Base-by-base conservation (phyloP, 2,797 vertebrate genomes). In the Tragelaphus eurycerus region DNA sequence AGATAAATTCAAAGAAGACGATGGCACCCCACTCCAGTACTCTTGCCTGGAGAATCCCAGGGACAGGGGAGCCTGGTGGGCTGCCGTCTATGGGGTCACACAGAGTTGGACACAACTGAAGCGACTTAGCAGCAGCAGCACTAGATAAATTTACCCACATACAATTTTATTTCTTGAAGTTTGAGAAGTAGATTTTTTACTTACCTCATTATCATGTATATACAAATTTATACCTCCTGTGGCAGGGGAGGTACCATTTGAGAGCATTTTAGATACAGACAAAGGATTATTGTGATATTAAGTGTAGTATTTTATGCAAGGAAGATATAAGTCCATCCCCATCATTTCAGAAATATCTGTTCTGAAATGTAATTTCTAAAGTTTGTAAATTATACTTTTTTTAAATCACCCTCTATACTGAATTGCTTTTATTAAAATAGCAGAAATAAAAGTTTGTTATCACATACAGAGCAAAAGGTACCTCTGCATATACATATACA, bases 111-210 rank as follows among this genome's bases (percentile, higher is more conserved):
- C 46, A 48, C 46, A 10, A 48, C 46, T 48, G 46, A 48, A 48
- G 46, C 10, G 10, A 11, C 10, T 11, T 48, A 11, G 46, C 46
- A 48, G 46, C 46, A 48, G 46, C 10, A 48, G 46, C 46, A 92
- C 31, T 83, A 97, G 95, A 94, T 78, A 79, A 79, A 71, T 96
- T 98, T 97, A 14, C 0, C 62, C 96, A 67, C 46, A 78, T 4
- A 95, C 1, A 4, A 79, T 43, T 81, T 31, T 17, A 17, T 91
- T 12, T 50, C n/a, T 83, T 38, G 19, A 90, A 64, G 23, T 64
- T 59, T 88, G n/a, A 59, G 59, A 87, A 93, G 89, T 29, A 92
- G 48, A 55, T 43, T 86, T 43, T 86, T 96, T 97, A 55, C 8
- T 5, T 93, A 74, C 57, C 59, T n/a, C 38, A 83, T 86, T 54